These are phyloP conservation scores for Dermatemys mawii DNA, from an alignment of 2,113 vertebrate genomes.

Conservation along the genomic window DNA sequence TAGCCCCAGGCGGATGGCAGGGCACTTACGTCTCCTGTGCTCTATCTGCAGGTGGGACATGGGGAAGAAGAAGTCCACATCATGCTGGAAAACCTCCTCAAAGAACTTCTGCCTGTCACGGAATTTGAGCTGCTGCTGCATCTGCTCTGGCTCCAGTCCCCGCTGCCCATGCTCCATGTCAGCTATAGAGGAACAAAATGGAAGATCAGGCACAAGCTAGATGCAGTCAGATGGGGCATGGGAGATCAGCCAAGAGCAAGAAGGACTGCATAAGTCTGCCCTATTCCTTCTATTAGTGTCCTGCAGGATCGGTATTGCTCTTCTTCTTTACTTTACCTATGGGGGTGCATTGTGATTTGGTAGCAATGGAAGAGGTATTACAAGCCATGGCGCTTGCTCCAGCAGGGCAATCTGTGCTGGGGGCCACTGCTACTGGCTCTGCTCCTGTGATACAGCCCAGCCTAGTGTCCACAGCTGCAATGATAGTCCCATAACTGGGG, in stretches of 20 bases:
- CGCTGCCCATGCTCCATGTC: constrained; percentile 76
- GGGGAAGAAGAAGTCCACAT: constrained; percentile 90
- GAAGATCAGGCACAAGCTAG: neutral
- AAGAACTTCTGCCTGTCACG: constrained; percentile 91
- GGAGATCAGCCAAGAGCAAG: neutral
- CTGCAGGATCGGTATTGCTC: neutral
- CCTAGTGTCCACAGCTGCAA: neutral
- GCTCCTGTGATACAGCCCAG: neutral
- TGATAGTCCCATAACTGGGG: neutral
- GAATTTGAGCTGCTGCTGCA: constrained; percentile 85
- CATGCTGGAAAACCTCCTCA: constrained; percentile 94
- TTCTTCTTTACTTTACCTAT: neutral
- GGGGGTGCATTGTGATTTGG: neutral
- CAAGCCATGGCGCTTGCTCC: fast-evolving
- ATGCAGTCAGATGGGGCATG: neutral
- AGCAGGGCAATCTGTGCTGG: constrained; percentile 3
- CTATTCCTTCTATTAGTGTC: neutral
- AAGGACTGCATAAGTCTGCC: neutral
- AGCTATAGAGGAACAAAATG: constrained; percentile 41
- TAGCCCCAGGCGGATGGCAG: fast-evolving
- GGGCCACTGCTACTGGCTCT: neutral
- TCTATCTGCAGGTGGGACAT: constrained; percentile 89
- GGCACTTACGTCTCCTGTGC: constrained; percentile 88
- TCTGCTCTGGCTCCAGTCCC: constrained; percentile 77
- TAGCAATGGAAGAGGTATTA: neutral